A percentile compares a stretch with the other conserved stretches of the same genome.
Evolutionary conservation across 2,113 vertebrate genomes (phyloP).

Genomic region (Microtus pennsylvanicus): DNA sequence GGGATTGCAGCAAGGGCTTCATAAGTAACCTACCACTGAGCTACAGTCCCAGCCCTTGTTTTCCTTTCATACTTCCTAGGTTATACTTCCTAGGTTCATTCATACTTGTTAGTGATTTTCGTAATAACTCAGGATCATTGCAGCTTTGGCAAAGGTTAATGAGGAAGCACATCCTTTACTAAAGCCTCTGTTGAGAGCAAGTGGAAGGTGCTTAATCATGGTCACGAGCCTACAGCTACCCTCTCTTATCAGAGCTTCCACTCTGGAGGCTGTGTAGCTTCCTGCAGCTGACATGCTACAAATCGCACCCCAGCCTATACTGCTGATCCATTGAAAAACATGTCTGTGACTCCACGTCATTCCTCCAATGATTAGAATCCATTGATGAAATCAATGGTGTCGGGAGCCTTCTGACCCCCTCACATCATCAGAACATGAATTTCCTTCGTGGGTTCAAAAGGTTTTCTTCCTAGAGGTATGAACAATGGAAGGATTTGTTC

Average conservation of each 20-base stretch:
- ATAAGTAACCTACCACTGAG: not conserved
- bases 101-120: conserved; percentile 59
- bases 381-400: not conserved
- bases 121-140: conserved; percentile 33
- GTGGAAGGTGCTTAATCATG: conserved; percentile 62
- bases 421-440: not conserved
- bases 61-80: not conserved
- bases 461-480: not conserved
- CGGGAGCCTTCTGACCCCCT: not conserved
- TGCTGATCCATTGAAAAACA: not conserved
- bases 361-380: not conserved
- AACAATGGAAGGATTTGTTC: not conserved
- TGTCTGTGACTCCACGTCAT: not conserved
- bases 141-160: conserved; percentile 3
- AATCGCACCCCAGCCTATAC: not conserved
- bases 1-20: not conserved
- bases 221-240: conserved; percentile 29
- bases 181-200: conserved; percentile 67
- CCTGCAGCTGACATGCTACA: conserved; percentile 47
- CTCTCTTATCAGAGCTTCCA: conserved; percentile 54
- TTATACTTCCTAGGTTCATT: conserved; percentile 53
- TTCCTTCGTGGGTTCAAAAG: not conserved
- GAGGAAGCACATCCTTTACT: conserved; percentile 30
- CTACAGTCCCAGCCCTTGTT: not conserved
- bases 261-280: not conserved